Evolutionary conservation across 2,797 vertebrate genomes (phyloP).

Genomic region (Labeo calbasu): DNA sequence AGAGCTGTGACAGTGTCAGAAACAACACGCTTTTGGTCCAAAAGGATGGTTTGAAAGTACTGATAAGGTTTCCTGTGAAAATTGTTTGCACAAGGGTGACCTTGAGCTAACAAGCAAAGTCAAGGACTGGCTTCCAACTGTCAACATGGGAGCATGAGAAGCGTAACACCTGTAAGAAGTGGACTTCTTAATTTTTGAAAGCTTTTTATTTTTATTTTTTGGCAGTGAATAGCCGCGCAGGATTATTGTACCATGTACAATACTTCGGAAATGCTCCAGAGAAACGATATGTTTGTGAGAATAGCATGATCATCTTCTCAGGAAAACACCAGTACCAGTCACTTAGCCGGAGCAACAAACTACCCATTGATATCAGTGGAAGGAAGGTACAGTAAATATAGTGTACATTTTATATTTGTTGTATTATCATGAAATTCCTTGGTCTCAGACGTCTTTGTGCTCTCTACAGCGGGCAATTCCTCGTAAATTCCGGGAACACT

Average conservation of each 20-base stretch:
- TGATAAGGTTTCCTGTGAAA: neutral
- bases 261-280: conserved; percentile 96
- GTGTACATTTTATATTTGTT: neutral
- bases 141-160: conserved; percentile 1
- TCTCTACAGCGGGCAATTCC: conserved; percentile 49
- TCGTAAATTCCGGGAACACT: conserved; percentile 53
- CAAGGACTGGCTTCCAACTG: neutral
- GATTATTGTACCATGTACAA: conserved; percentile 91
- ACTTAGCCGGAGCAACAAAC: conserved; percentile 86
- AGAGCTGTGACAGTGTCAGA: neutral
- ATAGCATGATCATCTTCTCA: conserved; percentile 89
- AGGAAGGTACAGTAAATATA: conserved; percentile 82
- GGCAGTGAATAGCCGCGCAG: conserved; percentile 66
- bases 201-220: neutral
- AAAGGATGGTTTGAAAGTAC: neutral
- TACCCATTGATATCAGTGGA: conserved; percentile 74
- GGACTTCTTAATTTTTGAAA: neutral
- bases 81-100: conserved; percentile 24
- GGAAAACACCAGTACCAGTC: conserved; percentile 90
- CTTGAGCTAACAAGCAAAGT: conserved; percentile 3
- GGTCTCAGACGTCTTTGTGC: neutral
- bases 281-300: conserved; percentile 96
- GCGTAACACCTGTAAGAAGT: neutral
- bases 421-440: neutral
- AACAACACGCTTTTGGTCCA: neutral